These are phyloP conservation scores for Caenorhabditis sp. DNA, from an alignment of 2,888 invertebrate genomes.

Conservation along the genomic window DNA sequence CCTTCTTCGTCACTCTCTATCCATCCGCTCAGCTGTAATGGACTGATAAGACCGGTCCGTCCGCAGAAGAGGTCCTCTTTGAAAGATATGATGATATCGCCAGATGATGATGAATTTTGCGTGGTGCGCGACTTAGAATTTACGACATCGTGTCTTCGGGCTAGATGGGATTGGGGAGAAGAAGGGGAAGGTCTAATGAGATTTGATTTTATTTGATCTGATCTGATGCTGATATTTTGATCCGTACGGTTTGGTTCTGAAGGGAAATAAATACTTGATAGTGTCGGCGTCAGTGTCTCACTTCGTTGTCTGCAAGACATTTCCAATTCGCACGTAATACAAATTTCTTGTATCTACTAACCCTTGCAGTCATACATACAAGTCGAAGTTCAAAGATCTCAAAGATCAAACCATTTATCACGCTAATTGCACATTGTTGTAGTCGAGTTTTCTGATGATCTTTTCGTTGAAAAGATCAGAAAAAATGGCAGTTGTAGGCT, in stretches of 20 bases:
- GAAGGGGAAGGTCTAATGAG: too few relatives aligned
- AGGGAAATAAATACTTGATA: constrained; percentile 27
- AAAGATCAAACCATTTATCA: background rate
- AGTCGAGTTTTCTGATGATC: background rate
- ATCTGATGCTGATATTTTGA: constrained; percentile 44
- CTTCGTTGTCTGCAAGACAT: constrained; percentile 7
- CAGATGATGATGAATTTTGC: too few relatives aligned
- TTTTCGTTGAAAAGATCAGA: background rate
- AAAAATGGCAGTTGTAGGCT: background rate
- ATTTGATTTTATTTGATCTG: constrained; percentile 1
- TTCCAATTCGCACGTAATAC: constrained; percentile 11
- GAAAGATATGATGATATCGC: constrained; percentile 6
- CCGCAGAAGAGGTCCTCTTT: background rate
- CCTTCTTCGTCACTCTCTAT: background rate
- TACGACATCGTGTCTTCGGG: background rate
- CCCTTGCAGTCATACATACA: background rate
- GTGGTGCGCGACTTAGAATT: constrained; percentile 11
- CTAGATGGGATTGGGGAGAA: background rate
- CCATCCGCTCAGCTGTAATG: constrained; percentile 20
- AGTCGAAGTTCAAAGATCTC: constrained; percentile 19
- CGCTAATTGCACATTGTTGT: constrained; percentile 1
- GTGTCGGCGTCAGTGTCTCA: background rate
- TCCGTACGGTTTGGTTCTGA: constrained; percentile 8
- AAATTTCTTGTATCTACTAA: background rate
- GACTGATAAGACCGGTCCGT: constrained; percentile 21